A percentile compares a stretch with the other conserved stretches of the same genome.
Evolutionary conservation across 2,888 invertebrate species (phyloP).

Genomic region (Ichneumoninae sp.): DNA sequence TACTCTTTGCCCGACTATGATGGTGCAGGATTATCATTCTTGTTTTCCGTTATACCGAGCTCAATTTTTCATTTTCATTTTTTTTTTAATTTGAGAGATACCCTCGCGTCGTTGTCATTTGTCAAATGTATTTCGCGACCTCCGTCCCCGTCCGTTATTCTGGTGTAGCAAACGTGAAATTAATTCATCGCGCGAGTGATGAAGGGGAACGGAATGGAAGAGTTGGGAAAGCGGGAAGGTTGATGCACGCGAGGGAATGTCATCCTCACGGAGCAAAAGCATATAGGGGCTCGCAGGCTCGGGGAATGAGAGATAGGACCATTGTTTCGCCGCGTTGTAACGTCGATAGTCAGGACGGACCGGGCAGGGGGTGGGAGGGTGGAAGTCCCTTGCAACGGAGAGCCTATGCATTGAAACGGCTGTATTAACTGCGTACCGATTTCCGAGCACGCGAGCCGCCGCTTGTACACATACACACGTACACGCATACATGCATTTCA

Average conservation of each 20-base stretch:
- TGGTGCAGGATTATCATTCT: conserved; percentile 19
- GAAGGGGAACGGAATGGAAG: conserved; percentile 23
- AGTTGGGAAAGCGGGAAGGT: conserved; percentile 23
- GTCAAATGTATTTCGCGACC: conserved; percentile 25
- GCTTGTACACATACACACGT: neutral
- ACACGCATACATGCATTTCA: neutral
- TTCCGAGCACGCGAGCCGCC: conserved; percentile 29
- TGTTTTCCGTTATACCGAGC: conserved; percentile 31
- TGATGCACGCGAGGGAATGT: conserved; percentile 39
- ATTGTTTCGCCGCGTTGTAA: conserved; percentile 63
- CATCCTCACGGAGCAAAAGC: conserved; percentile 44
- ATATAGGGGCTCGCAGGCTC: conserved; percentile 29
- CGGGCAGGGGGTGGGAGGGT: neutral
- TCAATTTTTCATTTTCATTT: conserved; percentile 16
- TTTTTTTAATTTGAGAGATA: neutral
- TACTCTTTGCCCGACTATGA: neutral
- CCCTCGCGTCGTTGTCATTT: conserved; percentile 35
- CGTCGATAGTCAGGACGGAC: conserved; percentile 50
- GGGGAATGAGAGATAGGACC: conserved; percentile 12
- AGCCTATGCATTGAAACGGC: conserved; percentile 68
- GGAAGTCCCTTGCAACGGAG: conserved; percentile 28
- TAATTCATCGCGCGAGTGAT: conserved; percentile 38
- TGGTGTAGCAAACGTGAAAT: conserved; percentile 40
- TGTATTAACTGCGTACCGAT: conserved; percentile 67
- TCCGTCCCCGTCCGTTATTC: conserved; percentile 5